Conservation (phyloP, 2,888 invertebrate species). For the Drosophila paucipuncta region DNA sequence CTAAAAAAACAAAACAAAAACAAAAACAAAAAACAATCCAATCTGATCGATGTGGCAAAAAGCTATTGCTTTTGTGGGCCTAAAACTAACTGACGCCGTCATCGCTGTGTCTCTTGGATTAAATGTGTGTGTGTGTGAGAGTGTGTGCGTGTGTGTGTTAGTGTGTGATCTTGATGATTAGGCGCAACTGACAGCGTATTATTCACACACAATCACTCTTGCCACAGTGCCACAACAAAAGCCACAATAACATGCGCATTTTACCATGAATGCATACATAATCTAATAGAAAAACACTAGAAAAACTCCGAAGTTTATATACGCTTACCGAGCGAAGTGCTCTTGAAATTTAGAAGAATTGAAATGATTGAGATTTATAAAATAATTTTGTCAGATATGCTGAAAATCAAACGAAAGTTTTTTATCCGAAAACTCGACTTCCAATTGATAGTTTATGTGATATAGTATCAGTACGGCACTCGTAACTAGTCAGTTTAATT, state of each 20-base stretch:
- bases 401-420: not conserved
- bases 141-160: constrained; percentile 1
- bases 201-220: constrained; percentile 49
- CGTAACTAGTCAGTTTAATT: not conserved
- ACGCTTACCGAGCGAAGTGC: not conserved
- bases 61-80: constrained; percentile 44
- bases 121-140: not conserved
- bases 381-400: not conserved
- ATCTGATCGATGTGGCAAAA: constrained; percentile 35
- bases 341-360: not conserved
- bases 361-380: not conserved
- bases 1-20: constrained; percentile 8
- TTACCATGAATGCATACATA: constrained; percentile 12
- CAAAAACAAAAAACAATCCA: not conserved
- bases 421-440: not conserved
- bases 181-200: constrained; percentile 42
- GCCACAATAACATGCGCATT: constrained; percentile 23
- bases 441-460: no score
- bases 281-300: constrained; percentile 21
- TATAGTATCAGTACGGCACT: no score
- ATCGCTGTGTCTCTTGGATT: constrained; percentile 11
- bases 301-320: not conserved
- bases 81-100: constrained; percentile 30
- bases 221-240: constrained; percentile 34
- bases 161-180: constrained; percentile 55